Conservation (phyloP, 2,113 vertebrate species). For the Heterochromis multidens region DNA sequence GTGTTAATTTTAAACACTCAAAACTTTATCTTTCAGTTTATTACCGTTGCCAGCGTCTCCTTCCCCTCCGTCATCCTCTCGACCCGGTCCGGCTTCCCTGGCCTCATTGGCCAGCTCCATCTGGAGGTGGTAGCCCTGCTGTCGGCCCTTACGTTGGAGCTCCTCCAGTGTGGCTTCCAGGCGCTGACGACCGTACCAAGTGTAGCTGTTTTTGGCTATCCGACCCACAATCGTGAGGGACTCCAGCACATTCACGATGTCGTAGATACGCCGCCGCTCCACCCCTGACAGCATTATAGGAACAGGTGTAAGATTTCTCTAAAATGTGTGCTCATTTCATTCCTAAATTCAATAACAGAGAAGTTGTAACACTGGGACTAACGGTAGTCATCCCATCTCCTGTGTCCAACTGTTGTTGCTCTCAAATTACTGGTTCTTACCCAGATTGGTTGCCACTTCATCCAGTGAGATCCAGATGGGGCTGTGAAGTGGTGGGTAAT, state of each 20-base stretch:
- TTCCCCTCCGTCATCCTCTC: slow-evolving; percentile 57
- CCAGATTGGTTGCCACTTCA: slow-evolving; percentile 87
- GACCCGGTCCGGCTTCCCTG: slow-evolving; percentile 46
- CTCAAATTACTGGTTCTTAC: slow-evolving; percentile 64
- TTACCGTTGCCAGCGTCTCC: slow-evolving; percentile 79
- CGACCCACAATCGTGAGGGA: slow-evolving; percentile 88
- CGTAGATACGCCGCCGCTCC: slow-evolving; percentile 91
- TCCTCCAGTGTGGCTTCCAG: slow-evolving; percentile 81
- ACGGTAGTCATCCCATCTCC: not conserved
- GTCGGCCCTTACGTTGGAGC: slow-evolving; percentile 80
- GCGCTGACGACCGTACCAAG: slow-evolving; percentile 85
- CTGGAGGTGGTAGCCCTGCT: slow-evolving; percentile 86
- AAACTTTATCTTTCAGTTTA: not conserved
- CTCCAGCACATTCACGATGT: slow-evolving; percentile 93
- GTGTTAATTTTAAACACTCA: not conserved
- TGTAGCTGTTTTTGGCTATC: slow-evolving; percentile 93
- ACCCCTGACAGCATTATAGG: slow-evolving; percentile 75
- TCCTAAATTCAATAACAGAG: not conserved
- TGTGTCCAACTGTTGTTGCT: not conserved
- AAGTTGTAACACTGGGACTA: no score
- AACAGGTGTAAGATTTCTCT: not conserved
- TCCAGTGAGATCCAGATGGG: slow-evolving; percentile 91
- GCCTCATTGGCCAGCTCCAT: slow-evolving; percentile 76
- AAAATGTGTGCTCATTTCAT: not conserved
- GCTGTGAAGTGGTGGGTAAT: slow-evolving; percentile 81